phyloP scores from a whole-genome alignment of 2,113 vertebrate species.

The Mesocricetus auratus region DNA sequence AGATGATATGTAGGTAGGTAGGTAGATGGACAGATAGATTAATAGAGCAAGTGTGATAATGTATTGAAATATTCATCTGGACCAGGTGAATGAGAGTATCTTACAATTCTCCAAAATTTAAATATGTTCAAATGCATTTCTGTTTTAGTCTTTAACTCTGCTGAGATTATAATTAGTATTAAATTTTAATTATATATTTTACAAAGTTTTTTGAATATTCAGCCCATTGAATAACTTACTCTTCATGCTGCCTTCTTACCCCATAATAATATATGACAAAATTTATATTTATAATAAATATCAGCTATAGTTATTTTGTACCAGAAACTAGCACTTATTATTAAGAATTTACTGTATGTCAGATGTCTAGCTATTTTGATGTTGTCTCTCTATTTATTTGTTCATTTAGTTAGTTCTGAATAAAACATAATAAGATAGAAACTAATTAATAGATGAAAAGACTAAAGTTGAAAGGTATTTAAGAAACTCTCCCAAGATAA shows the following conservation, averaged over 20 bases:
- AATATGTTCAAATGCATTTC: neutral
- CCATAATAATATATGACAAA: neutral
- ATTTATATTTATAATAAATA: conserved; percentile 29
- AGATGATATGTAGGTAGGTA: neutral
- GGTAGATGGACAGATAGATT: neutral
- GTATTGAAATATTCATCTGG: neutral
- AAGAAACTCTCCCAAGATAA: neutral
- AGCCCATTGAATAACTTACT: neutral
- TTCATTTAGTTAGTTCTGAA: neutral
- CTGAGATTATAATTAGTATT: neutral
- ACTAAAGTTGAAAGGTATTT: neutral
- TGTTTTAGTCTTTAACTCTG: neutral
- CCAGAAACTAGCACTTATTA: neutral
- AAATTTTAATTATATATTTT: neutral
- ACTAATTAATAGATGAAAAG: conserved; percentile 22
- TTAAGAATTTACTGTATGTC: neutral
- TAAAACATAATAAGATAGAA: neutral
- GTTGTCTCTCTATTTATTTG: neutral
- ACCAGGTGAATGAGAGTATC: neutral
- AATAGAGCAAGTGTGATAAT: neutral
- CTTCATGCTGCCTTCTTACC: neutral
- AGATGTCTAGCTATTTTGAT: neutral
- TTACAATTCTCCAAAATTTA: neutral
- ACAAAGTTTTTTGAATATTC: neutral
- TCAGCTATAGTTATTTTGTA: neutral